Percentiles rank a stretch among this genome's conserved stretches.
Evolutionary conservation across 2,113 vertebrate species (phyloP).

Genomic region (Saccopteryx leptura): DNA sequence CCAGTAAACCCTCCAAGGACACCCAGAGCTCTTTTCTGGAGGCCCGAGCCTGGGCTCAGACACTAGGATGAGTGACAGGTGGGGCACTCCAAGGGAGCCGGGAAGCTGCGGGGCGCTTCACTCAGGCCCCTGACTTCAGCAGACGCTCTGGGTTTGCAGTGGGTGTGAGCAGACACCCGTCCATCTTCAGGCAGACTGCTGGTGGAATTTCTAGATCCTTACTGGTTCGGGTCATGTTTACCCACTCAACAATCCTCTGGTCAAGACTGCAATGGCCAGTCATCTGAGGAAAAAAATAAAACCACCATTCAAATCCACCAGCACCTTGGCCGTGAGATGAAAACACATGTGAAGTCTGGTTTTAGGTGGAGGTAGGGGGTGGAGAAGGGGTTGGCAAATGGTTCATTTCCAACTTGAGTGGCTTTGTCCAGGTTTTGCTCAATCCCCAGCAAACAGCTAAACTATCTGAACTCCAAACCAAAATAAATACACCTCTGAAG

Average conservation of each 20-base stretch:
- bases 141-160: neutral
- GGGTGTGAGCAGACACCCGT: neutral
- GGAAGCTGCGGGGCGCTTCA: fast-evolving
- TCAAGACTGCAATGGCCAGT: conserved; percentile 4
- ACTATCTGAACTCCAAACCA: conserved; percentile 89
- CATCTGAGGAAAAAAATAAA: conserved; percentile 51
- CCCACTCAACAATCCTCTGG: neutral
- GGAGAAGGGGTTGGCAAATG: conserved; percentile 47
- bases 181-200: neutral
- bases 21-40: neutral
- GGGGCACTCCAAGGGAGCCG: fast-evolving
- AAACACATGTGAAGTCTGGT: conserved; percentile 53
- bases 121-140: neutral
- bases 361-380: neutral
- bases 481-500: conserved; percentile 90
- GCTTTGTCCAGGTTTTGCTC: conserved; percentile 87
- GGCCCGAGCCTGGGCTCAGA: neutral
- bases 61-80: neutral
- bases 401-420: conserved; percentile 79
- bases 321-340: conserved; percentile 49
- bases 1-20: neutral
- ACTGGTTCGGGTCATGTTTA: neutral
- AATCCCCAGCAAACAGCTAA: conserved; percentile 87
- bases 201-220: conserved; percentile 43
- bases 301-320: neutral